phyloP scores from a whole-genome alignment of 2,888 invertebrate species.

The Drosophila kanekoi region DNA sequence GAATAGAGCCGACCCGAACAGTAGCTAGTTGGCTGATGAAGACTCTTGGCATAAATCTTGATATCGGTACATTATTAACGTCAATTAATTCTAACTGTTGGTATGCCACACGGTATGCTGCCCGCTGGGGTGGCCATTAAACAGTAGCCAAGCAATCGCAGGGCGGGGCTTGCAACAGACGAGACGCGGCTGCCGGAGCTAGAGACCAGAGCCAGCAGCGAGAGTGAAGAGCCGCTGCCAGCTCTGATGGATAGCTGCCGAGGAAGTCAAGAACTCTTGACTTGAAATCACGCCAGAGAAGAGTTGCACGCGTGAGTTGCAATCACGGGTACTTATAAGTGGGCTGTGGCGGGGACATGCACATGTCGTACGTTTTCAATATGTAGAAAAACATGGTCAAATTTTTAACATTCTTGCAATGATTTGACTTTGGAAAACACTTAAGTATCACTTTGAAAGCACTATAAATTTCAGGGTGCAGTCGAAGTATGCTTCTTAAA shows the following conservation, averaged over 20 bases:
- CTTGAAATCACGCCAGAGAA: neutral
- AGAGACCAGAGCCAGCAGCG: constrained; percentile 13
- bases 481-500: too few relatives aligned
- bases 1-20: constrained; percentile 6
- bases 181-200: neutral
- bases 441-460: too few relatives aligned
- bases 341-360: neutral
- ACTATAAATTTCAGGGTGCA: too few relatives aligned
- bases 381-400: too few relatives aligned
- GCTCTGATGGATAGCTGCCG: constrained; percentile 40
- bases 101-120: constrained; percentile 50
- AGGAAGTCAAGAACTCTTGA: constrained; percentile 2
- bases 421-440: too few relatives aligned
- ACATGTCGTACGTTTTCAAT: too few relatives aligned
- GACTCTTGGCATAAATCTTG: constrained; percentile 65
- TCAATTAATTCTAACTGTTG: constrained; percentile 78
- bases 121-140: constrained; percentile 67
- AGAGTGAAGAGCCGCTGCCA: constrained; percentile 38
- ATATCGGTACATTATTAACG: constrained; percentile 78
- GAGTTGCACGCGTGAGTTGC: constrained; percentile 12
- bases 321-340: neutral
- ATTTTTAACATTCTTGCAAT: too few relatives aligned
- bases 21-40: constrained; percentile 29
- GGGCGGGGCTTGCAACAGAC: constrained; percentile 30
- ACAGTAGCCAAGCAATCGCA: constrained; percentile 44